These are phyloP conservation scores for Venturia canescens DNA, from an alignment of 1,140 invertebrate species.

Conservation along the genomic window DNA sequence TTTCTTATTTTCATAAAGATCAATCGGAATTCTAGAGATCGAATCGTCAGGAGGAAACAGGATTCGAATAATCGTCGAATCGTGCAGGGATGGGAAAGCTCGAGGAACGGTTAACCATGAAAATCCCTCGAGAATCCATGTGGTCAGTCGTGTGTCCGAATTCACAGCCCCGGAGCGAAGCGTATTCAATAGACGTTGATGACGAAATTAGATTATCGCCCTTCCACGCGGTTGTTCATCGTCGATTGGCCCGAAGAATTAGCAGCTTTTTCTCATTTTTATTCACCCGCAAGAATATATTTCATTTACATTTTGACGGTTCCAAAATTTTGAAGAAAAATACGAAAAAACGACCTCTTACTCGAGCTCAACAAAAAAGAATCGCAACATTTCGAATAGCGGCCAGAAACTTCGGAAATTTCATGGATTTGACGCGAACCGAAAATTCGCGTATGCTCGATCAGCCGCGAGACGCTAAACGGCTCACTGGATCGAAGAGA, in stretches of 20 bases:
- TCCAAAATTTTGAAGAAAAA: no score
- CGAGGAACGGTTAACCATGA: conserved; percentile 21
- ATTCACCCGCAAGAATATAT: not conserved
- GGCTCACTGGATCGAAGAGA: not conserved
- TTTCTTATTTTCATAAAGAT: conserved; percentile 32
- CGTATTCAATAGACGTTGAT: conserved; percentile 11
- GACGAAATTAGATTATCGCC: conserved; percentile 26
- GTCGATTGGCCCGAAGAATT: not conserved
- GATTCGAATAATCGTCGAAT: conserved; percentile 28
- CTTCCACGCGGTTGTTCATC: not conserved
- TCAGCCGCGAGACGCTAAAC: conserved; percentile 16
- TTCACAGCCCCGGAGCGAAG: not conserved
- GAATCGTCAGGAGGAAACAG: conserved; percentile 22
- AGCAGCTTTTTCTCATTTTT: not conserved
- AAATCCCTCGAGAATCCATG: conserved; percentile 23
- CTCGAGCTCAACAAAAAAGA: no score
- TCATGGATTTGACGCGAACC: conserved; percentile 6
- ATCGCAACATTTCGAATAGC: not conserved
- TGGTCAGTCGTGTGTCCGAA: conserved; percentile 25
- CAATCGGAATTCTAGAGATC: conserved; percentile 29
- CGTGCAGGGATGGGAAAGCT: not conserved
- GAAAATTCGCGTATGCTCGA: conserved; percentile 16
- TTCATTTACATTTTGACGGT: no score
- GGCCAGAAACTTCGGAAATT: not conserved
- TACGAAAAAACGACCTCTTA: no score